A percentile compares a stretch with the other conserved stretches of the same genome.
phyloP scores from a whole-genome alignment of 2,797 vertebrate species.

The Apodemus agrarius region DNA sequence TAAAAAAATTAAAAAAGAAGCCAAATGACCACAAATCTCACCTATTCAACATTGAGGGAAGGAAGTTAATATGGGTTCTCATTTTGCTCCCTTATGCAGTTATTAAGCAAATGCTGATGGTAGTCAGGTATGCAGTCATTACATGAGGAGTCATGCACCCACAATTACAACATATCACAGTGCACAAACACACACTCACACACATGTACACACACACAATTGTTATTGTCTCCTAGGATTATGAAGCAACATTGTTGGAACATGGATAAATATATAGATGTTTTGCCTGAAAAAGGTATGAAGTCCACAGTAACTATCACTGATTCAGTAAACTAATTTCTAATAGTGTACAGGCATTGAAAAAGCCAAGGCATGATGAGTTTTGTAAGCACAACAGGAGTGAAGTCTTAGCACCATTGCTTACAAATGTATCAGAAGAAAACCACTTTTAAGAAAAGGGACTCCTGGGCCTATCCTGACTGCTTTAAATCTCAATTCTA shows the following conservation, averaged over 20 bases:
- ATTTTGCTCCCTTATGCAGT: not conserved
- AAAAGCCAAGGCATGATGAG: conserved; percentile 73
- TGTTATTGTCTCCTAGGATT: not conserved
- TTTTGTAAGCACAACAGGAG: conserved; percentile 70
- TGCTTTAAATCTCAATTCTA: conserved; percentile 20
- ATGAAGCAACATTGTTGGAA: conserved; percentile 60
- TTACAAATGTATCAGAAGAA: not conserved
- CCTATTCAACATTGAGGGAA: not conserved
- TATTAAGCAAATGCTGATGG: not conserved
- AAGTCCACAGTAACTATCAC: conserved; percentile 71
- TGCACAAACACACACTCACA: not conserved
- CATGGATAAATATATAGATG: conserved; percentile 67
- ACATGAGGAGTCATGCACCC: conserved; percentile 17
- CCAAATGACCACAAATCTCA: not conserved
- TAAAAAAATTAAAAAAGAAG: too few relatives aligned
- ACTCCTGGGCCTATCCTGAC: not conserved
- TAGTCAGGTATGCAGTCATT: not conserved
- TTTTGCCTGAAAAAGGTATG: conserved; percentile 28
- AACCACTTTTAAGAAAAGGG: not conserved
- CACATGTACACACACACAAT: not conserved
- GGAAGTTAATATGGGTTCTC: not conserved
- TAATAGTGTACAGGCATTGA: conserved; percentile 70
- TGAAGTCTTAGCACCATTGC: conserved; percentile 54
- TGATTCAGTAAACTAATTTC: conserved; percentile 78
- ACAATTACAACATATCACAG: not conserved